Base-by-base conservation (phyloP, 92 coral and sea anemone genomes). In the Isaurus tuberculatus region DNA sequence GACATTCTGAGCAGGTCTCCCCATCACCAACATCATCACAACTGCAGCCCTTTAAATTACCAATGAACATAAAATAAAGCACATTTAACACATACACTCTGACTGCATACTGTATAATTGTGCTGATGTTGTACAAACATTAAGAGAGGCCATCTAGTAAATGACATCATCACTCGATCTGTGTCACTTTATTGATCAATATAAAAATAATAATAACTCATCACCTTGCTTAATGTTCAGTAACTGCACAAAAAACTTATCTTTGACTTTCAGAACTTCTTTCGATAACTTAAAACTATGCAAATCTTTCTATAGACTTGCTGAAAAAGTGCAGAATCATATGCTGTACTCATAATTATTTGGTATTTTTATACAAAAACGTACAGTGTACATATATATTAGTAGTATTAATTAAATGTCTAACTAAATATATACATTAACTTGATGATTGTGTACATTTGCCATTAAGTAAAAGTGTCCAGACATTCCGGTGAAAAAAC, bases 1-100 rank as follows among this genome's bases (percentile, higher is more conserved):
- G 75, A 46, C 90, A 87, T 30, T 83, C 87, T 44, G 86, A 48
- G 61, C 90, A 87, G 34, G 90, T 63, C 29, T 87, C 83, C 28
- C 90, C 90, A 36, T 40, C 61, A 44, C 34, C 79, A 58, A 87
- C 83, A 71, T 68, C 80, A 44, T 55, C 58, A 73, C 90, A 87
- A 51, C 58, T 87, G 72, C 90, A 84, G 28, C 91, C 85, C 89
- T 86, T 78, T 26, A 75, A 75, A 66, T 66, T 31, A 66, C 25
- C 29, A 31, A 8, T 66, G 31, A 66, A 66, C 19, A 22, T 6
- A 66, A 66, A 15, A 66, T 66, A 63, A 63, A 63, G 15, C 72
- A 66, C 44, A 66, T 66, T 66, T 32, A 66, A 66, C 70, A 65
- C 70, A 65, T 40, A 40, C 70, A 66, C 72, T 66, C 72, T 30